phyloP scores from a whole-genome alignment of 2,888 invertebrate genomes.

The Scaptomyza cyrtandrae region DNA sequence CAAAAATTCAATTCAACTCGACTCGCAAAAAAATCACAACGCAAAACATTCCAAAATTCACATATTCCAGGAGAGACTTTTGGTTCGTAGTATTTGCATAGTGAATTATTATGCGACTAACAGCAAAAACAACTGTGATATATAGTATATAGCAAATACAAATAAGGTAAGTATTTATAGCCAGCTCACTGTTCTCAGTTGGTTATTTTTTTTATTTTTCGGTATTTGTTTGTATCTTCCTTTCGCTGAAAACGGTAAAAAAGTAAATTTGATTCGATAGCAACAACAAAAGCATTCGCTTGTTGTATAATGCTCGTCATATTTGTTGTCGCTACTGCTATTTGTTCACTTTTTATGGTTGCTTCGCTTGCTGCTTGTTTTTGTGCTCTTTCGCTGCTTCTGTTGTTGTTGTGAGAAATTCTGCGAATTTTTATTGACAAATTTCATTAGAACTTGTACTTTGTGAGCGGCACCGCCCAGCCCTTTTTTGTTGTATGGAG shows the following conservation, averaged over 20 bases:
- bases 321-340: constrained; percentile 29
- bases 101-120: constrained; percentile 31
- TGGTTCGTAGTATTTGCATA: constrained; percentile 16
- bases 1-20: constrained; percentile 22
- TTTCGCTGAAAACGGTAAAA: constrained; percentile 84
- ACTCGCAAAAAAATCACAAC: constrained; percentile 6
- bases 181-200: neutral
- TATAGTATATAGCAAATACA: constrained; percentile 2
- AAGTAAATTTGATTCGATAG: constrained; percentile 81
- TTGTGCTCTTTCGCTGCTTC: constrained; percentile 24
- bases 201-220: constrained; percentile 2
- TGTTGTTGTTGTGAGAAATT: constrained; percentile 56
- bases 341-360: constrained; percentile 52
- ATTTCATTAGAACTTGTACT: constrained; percentile 78
- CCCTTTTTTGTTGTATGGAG: neutral
- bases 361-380: constrained; percentile 1
- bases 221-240: constrained; percentile 66
- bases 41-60: constrained; percentile 5
- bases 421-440: constrained; percentile 79
- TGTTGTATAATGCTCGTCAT: constrained; percentile 48
- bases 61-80: constrained; percentile 21
- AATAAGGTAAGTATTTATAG: constrained; percentile 26
- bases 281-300: constrained; percentile 50
- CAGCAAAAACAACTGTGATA: constrained; percentile 4
- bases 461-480: constrained; percentile 29